phyloP scores from a whole-genome alignment of 2,113 vertebrate genomes.

The Coregonus clupeaformis region DNA sequence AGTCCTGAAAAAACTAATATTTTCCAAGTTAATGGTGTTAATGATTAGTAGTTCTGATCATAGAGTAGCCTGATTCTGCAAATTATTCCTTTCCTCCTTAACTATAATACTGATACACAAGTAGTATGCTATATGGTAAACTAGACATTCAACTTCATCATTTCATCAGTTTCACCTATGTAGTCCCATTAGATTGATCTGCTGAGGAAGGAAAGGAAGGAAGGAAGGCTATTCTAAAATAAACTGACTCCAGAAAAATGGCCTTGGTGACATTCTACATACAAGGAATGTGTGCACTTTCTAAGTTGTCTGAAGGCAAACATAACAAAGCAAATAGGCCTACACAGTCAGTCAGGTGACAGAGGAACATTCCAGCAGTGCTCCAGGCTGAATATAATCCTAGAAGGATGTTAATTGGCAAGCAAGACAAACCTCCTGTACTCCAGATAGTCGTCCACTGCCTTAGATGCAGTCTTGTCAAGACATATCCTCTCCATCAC shows the following conservation, averaged over 20 bases:
- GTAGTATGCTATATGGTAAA: too few species aligned
- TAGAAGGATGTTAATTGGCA: not conserved
- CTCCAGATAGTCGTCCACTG: constrained; percentile 82
- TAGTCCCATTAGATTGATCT: not conserved
- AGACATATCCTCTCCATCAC: constrained; percentile 57
- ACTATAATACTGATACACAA: not conserved
- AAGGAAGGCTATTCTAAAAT: too few species aligned
- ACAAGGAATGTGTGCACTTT: too few species aligned
- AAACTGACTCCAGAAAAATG: too few species aligned
- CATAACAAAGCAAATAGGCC: not conserved
- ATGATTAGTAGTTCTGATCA: too few species aligned
- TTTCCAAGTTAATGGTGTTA: too few species aligned
- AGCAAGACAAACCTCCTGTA: constrained; percentile 78
- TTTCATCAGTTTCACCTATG: not conserved
- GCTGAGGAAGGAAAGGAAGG: too few species aligned
- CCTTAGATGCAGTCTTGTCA: constrained; percentile 53
- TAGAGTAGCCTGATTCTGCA: not conserved
- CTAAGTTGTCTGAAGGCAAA: not conserved
- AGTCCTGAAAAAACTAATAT: too few species aligned
- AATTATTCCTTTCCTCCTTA: not conserved
- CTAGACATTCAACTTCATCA: not conserved
- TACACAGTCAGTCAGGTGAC: not conserved
- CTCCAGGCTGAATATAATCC: not conserved
- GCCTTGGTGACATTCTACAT: too few species aligned
- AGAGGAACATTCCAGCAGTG: not conserved